These are phyloP conservation scores for Eupithecia inturbata DNA, from an alignment of 2,888 invertebrate genomes.

Conservation along the genomic window DNA sequence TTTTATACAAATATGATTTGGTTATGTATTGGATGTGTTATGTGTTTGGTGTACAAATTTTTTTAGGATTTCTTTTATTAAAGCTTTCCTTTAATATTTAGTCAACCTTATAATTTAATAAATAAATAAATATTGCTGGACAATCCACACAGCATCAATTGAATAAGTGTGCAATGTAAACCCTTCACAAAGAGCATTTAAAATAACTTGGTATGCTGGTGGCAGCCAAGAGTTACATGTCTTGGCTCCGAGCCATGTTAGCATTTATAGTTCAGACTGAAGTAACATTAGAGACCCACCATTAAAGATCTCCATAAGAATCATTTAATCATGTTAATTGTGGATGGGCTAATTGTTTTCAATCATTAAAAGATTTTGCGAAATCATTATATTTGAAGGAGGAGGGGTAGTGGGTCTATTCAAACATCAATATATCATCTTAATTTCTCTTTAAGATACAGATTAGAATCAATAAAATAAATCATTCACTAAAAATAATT, in stretches of 20 bases:
- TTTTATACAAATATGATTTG: background rate
- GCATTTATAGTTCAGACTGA: background rate
- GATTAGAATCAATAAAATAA: too few species aligned
- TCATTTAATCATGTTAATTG: background rate
- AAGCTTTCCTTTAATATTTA: background rate
- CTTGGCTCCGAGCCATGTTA: constrained; percentile 25
- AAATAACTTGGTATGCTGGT: constrained; percentile 28
- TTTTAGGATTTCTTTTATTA: background rate
- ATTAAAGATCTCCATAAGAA: background rate
- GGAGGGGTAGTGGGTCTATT: too few species aligned
- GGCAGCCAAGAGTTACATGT: constrained; percentile 20
- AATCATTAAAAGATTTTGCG: too few species aligned
- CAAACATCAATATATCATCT: too few species aligned
- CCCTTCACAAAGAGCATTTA: constrained; percentile 8
- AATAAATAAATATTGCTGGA: too few species aligned
- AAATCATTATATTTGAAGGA: too few species aligned
- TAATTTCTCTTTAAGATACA: too few species aligned
- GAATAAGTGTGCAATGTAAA: background rate
- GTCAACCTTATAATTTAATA: background rate
- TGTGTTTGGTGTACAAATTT: background rate
- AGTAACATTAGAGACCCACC: background rate
- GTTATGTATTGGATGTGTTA: too few species aligned
- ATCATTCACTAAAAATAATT: too few species aligned
- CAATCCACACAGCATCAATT: too few species aligned
- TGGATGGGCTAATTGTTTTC: background rate